phyloP scores from a whole-genome alignment of 2,888 invertebrate species.

The Acleris literana region DNA sequence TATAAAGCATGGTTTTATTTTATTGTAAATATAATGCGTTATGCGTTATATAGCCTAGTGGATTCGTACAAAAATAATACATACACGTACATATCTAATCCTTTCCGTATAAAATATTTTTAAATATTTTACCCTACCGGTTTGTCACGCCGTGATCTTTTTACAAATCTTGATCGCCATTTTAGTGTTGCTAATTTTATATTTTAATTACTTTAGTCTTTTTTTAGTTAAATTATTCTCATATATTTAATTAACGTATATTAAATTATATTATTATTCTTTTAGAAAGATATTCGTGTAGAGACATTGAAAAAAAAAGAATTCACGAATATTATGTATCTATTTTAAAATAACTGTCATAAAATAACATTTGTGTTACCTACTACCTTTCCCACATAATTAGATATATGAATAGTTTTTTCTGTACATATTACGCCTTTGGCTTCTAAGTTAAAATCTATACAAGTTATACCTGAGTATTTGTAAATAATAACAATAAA shows the following conservation, averaged over 20 bases:
- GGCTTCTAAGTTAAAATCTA: slow-evolving; percentile 36
- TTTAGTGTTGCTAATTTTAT: background rate
- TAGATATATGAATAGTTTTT: slow-evolving; percentile 10
- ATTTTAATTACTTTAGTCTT: background rate
- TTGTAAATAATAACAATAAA: slow-evolving; percentile 57
- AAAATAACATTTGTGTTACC: slow-evolving; percentile 9
- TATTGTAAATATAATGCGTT: background rate
- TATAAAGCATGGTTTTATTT: background rate
- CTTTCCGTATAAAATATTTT: slow-evolving; percentile 41
- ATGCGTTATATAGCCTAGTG: slow-evolving; percentile 13
- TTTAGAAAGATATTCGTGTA: background rate
- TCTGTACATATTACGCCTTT: slow-evolving; percentile 25
- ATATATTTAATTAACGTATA: background rate
- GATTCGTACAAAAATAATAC: slow-evolving; percentile 64
- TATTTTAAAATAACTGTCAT: slow-evolving; percentile 8
- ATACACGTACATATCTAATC: slow-evolving; percentile 19
- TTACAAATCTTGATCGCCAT: background rate
- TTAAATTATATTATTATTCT: too few relatives aligned
- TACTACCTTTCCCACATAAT: slow-evolving; percentile 1
- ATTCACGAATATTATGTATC: background rate
- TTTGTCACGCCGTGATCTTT: slow-evolving; percentile 44
- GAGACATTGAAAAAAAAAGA: slow-evolving; percentile 1
- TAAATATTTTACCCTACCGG: slow-evolving; percentile 41
- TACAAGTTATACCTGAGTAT: slow-evolving; percentile 47
- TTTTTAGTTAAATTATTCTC: background rate